These are phyloP conservation scores for Pseudomyrmex gracilis DNA, from an alignment of 1,140 invertebrate genomes.

Conservation along the genomic window DNA sequence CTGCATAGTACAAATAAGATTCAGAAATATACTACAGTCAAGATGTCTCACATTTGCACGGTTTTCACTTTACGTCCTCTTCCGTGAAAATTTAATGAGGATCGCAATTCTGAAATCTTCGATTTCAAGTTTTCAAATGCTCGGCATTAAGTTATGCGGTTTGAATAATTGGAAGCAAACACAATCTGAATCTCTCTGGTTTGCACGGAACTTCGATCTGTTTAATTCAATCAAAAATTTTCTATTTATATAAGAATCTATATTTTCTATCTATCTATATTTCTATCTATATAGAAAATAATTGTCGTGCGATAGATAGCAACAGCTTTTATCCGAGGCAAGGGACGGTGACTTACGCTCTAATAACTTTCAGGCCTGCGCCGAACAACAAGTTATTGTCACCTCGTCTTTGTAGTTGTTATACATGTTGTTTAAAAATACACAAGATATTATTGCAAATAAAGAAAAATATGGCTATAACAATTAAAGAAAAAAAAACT, in stretches of 20 bases:
- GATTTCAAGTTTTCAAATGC: background rate
- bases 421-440: no score
- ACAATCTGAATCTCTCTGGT: background rate
- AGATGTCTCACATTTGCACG: background rate
- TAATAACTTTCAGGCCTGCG: constrained; percentile 22
- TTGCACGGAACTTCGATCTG: background rate
- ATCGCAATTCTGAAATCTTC: background rate
- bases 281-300: background rate
- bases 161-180: background rate
- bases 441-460: no score
- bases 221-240: constrained; percentile 3
- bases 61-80: background rate
- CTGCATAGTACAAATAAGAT: background rate
- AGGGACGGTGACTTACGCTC: constrained; percentile 26
- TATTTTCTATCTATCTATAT: no score
- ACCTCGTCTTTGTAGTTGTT: background rate
- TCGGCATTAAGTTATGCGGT: background rate
- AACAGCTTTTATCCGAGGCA: background rate
- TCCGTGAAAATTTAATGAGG: background rate
- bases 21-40: background rate
- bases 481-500: no score
- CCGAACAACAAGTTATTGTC: constrained; percentile 30
- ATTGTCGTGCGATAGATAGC: background rate
- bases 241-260: no score
- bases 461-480: no score